Percentiles rank a stretch among this genome's conserved stretches.
These are phyloP conservation scores for Sciurus niger DNA, from an alignment of 2,113 vertebrate species.

Conservation along the genomic window DNA sequence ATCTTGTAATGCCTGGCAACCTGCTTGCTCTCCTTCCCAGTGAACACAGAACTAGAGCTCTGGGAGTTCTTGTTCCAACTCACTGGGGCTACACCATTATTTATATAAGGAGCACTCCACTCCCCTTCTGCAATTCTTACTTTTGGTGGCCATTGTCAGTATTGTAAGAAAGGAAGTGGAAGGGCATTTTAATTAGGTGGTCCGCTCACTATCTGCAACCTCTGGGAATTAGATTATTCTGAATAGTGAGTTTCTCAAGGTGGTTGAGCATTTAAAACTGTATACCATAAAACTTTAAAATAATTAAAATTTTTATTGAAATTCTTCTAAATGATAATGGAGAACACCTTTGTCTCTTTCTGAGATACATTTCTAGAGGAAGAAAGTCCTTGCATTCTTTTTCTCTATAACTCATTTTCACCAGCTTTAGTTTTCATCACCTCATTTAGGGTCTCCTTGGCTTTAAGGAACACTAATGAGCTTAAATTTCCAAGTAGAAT, in stretches of 20 bases:
- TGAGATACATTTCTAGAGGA: not conserved
- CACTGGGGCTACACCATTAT: not conserved
- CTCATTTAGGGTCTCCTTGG: not conserved
- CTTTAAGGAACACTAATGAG: not conserved
- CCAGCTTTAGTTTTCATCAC: not conserved
- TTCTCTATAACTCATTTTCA: not conserved
- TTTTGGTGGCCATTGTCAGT: not conserved
- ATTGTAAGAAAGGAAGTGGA: not conserved
- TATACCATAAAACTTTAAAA: not conserved
- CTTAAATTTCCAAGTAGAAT: slow-evolving; percentile 21
- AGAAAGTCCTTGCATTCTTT: not conserved
- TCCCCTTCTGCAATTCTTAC: not conserved
- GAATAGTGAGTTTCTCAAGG: not conserved
- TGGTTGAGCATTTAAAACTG: not conserved
- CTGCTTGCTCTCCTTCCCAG: no score
- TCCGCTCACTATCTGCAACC: not conserved
- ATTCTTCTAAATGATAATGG: not conserved
- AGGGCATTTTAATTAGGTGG: not conserved
- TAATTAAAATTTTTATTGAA: not conserved
- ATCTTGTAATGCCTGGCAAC: not conserved
- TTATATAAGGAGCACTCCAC: not conserved
- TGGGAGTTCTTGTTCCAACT: not conserved
- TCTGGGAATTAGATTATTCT: not conserved
- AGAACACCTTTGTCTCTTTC: not conserved
- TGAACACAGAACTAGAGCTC: not conserved